Conservation (phyloP, 2,888 invertebrate species). For the Drosophila anomalata region DNA sequence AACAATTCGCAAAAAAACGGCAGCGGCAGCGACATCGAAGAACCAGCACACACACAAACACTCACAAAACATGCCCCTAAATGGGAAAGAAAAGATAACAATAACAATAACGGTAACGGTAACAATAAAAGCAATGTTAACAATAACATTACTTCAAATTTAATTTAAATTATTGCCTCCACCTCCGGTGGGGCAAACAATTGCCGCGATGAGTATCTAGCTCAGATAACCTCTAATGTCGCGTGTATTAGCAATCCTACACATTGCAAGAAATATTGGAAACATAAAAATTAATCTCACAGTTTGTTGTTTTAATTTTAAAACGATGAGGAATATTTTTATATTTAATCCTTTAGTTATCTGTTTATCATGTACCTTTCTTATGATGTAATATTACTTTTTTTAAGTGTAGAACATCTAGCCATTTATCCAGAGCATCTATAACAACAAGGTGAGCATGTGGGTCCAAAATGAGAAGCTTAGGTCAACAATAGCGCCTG, state of each 20-base stretch:
- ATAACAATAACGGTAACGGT: slow-evolving; percentile 52
- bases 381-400: not conserved
- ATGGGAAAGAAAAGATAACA: slow-evolving; percentile 42
- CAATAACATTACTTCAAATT: slow-evolving; percentile 80
- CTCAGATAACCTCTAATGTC: slow-evolving; percentile 70
- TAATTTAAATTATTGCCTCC: slow-evolving; percentile 76
- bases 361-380: not conserved
- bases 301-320: too few species aligned
- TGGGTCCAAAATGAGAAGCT: slow-evolving; percentile 22
- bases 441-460: slow-evolving; percentile 24
- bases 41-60: slow-evolving; percentile 17
- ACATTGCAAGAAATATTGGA: slow-evolving; percentile 1
- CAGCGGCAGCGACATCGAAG: not conserved
- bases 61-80: slow-evolving; percentile 11
- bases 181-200: slow-evolving; percentile 44
- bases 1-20: slow-evolving; percentile 56
- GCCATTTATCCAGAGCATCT: slow-evolving; percentile 3
- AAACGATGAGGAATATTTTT: too few species aligned
- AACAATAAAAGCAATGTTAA: slow-evolving; percentile 59
- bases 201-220: slow-evolving; percentile 68
- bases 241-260: slow-evolving; percentile 32
- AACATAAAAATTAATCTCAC: not conserved
- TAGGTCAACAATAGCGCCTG: slow-evolving; percentile 36
- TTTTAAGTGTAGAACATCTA: not conserved
- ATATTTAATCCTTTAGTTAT: not conserved